Percentiles rank a stretch among this genome's conserved stretches.
Evolutionary conservation across 2,113 vertebrate species (phyloP).

Genomic region (Coryphaenoides rupestris): DNA sequence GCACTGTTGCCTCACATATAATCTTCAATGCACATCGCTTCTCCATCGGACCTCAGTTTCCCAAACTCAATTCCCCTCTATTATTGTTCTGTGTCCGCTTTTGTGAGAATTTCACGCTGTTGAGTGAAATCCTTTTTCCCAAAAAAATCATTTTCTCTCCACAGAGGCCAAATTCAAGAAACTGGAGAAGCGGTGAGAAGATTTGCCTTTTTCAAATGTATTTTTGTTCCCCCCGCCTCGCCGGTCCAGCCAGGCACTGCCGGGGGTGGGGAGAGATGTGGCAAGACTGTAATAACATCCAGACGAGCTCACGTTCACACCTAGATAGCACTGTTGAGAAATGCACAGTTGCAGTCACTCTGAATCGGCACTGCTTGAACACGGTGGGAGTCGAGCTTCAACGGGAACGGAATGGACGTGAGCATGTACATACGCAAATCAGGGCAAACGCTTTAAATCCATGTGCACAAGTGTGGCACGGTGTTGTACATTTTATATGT

Average conservation of each 20-base stretch:
- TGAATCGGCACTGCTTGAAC: too few relatives aligned
- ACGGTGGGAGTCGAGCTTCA: constrained; percentile 21
- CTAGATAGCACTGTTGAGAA: constrained; percentile 16
- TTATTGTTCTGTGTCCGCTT: too few relatives aligned
- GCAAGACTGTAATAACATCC: constrained; percentile 53
- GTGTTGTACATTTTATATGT: too few relatives aligned
- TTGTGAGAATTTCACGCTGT: too few relatives aligned
- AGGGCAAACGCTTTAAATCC: too few relatives aligned
- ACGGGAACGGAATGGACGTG: too few relatives aligned
- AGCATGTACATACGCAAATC: too few relatives aligned
- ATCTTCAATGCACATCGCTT: too few relatives aligned
- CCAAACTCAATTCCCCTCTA: too few relatives aligned
- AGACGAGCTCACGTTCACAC: constrained; percentile 35
- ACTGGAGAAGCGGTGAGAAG: constrained; percentile 66
- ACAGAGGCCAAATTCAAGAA: constrained; percentile 71
- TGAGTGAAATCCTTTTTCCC: too few relatives aligned
- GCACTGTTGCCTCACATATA: constrained; percentile 21
- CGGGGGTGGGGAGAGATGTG: constrained; percentile 43
- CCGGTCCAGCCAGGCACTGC: constrained; percentile 24
- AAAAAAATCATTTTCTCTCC: constrained; percentile 13
- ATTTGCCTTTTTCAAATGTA: neutral
- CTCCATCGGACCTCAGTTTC: too few relatives aligned
- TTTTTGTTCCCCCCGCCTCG: constrained; percentile 24
- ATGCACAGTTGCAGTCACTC: constrained; percentile 1
- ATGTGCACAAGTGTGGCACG: too few relatives aligned